Evolutionary conservation across 2,888 invertebrate genomes (phyloP), one percentile per base, ranked within the genome.

Genomic region (Heliconius ismenius): DNA sequence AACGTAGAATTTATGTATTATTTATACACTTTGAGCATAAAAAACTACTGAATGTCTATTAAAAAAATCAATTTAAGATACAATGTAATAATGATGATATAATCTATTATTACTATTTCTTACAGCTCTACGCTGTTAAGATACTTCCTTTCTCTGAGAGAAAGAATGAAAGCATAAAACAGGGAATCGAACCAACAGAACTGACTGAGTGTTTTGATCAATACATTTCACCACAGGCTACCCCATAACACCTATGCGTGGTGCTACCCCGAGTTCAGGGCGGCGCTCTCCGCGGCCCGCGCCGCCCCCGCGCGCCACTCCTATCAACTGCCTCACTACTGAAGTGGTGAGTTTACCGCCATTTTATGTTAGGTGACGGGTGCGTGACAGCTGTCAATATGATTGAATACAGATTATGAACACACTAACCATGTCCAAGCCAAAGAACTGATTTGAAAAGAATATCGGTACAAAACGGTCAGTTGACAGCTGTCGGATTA

Each of bases 311-410:
- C 88, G 92, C 80, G 81, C 87, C 75, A 82, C 88, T 83, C 89
- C 93, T 85, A 95, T 97, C 88, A 97, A 97, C 91, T 97, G 96
- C 91, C 96, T 97, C 86, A 97, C 97, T 85, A 96, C 96, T 83
- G 97, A 97, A 96, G 97, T 97, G 97, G 97, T 97, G 94, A 96
- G 96, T 95, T 9, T 58, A 69, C 21, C 62, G 32, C n/a, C 24
- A n/a, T 24, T 67, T 18, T 32, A 32, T 21, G 4, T 24, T 24
- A 24, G 13, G 24, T 65, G 21, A 64, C 36, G 36, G 21, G 4
- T 65, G 43, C 15, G 43, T 43, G 65, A 65, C 36, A 65, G 65
- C 36, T 68, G 49, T 49, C 49, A 49, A 26, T 11, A 4, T 67
- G 26, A 43, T 43, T 43, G 43, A 65, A n/a, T 21, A 58, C 24